These are phyloP conservation scores for Sarcophaga variegata DNA, from an alignment of 2,888 invertebrate genomes.

Conservation along the genomic window DNA sequence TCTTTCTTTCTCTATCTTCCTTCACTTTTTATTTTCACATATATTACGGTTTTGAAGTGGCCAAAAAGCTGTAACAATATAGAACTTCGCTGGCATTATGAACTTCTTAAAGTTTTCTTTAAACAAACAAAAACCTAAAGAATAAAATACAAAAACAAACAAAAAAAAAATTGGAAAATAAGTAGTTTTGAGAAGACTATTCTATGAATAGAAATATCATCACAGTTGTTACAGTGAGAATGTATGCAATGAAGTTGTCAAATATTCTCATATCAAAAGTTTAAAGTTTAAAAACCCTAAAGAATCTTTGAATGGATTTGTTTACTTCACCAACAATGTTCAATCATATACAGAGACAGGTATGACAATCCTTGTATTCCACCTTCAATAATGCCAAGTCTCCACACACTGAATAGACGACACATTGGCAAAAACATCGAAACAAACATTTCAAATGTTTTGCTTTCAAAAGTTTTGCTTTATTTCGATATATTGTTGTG, in stretches of 20 bases:
- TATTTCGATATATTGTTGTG: too few species aligned
- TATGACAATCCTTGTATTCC: not conserved
- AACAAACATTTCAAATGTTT: too few species aligned
- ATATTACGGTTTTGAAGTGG: constrained; percentile 27
- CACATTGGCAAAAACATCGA: too few species aligned
- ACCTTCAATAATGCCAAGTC: not conserved
- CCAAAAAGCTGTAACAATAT: constrained; percentile 46
- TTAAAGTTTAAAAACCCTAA: constrained; percentile 15
- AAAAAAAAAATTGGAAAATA: too few species aligned
- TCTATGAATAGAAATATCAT: not conserved
- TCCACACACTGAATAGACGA: too few species aligned
- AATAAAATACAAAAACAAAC: too few species aligned
- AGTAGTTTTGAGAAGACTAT: too few species aligned
- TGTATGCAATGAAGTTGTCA: constrained; percentile 21
- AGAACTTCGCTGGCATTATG: constrained; percentile 10
- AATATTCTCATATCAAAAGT: constrained; percentile 40
- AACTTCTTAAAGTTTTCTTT: constrained; percentile 26
- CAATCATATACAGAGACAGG: constrained; percentile 17
- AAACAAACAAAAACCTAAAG: constrained; percentile 2
- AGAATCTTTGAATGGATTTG: constrained; percentile 35
- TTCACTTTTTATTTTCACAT: too few species aligned
- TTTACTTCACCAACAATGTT: constrained; percentile 44
- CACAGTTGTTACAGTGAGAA: constrained; percentile 24
- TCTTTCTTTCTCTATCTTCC: too few species aligned
- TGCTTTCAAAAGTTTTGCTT: too few species aligned